phyloP scores from a whole-genome alignment of 2,113 vertebrate genomes.

The Dinomys branickii region DNA sequence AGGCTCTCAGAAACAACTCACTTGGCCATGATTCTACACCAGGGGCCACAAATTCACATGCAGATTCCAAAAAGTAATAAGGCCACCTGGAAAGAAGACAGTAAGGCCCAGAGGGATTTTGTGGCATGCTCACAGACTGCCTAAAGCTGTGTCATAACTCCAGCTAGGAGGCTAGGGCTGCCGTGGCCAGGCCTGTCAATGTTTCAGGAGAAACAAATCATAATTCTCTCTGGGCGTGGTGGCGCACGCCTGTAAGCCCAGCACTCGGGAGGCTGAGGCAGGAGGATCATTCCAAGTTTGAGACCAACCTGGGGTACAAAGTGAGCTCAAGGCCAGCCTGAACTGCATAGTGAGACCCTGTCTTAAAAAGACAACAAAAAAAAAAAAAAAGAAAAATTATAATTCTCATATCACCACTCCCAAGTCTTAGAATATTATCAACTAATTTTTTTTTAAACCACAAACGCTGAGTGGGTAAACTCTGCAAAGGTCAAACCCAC shows the following conservation, averaged over 20 bases:
- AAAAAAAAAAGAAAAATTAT: too few relatives aligned
- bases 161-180: neutral
- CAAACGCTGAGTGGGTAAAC: neutral
- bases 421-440: neutral
- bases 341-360: too few relatives aligned
- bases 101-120: neutral
- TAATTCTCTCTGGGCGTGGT: too few relatives aligned
- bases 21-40: neutral
- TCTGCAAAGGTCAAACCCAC: neutral
- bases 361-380: too few relatives aligned
- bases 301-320: too few relatives aligned
- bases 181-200: neutral
- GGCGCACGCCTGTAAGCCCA: too few relatives aligned
- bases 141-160: neutral
- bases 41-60: neutral
- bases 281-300: too few relatives aligned
- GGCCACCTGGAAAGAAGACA: neutral
- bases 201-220: conserved; percentile 9
- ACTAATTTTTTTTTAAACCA: neutral
- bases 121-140: neutral
- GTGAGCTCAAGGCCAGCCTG: too few relatives aligned
- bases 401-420: neutral
- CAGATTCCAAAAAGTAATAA: neutral
- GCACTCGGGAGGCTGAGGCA: too few relatives aligned
- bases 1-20: neutral